A percentile compares a stretch with the other conserved stretches of the same genome.
Evolutionary conservation across 2,888 invertebrate genomes (phyloP).

Genomic region (Tipula lateralis): DNA sequence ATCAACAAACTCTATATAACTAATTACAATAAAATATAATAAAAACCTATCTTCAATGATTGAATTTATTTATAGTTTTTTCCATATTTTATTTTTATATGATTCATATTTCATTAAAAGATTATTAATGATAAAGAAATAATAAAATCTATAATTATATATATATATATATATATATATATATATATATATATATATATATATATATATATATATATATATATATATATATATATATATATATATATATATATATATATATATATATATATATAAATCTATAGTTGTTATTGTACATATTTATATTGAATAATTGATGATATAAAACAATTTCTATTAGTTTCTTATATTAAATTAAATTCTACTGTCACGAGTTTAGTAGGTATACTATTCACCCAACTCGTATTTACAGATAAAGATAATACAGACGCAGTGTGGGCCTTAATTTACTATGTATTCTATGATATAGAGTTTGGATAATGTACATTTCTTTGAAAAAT

Average conservation of each 20-base stretch:
- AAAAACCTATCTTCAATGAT: neutral
- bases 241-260: too few species aligned
- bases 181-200: too few species aligned
- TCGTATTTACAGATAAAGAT: neutral
- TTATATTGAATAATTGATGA: too few species aligned
- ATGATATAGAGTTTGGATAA: neutral
- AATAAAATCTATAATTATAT: neutral
- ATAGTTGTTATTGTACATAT: too few species aligned
- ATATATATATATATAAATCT: too few species aligned
- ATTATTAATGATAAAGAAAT: neutral
- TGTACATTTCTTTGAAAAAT: neutral
- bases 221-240: too few species aligned
- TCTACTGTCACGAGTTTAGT: neutral
- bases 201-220: too few species aligned
- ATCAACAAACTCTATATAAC: neutral
- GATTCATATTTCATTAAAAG: neutral
- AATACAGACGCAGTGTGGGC: neutral
- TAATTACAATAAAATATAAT: neutral
- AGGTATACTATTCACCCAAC: neutral
- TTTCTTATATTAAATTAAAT: neutral
- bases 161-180: too few species aligned
- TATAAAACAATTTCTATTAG: too few species aligned
- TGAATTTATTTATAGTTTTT: conserved; percentile 3
- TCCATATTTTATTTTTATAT: neutral
- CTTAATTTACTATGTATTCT: neutral